These are phyloP conservation scores for Vannuccia rotundouncinata DNA, from an alignment of 2,888 invertebrate genomes.

Conservation along the genomic window DNA sequence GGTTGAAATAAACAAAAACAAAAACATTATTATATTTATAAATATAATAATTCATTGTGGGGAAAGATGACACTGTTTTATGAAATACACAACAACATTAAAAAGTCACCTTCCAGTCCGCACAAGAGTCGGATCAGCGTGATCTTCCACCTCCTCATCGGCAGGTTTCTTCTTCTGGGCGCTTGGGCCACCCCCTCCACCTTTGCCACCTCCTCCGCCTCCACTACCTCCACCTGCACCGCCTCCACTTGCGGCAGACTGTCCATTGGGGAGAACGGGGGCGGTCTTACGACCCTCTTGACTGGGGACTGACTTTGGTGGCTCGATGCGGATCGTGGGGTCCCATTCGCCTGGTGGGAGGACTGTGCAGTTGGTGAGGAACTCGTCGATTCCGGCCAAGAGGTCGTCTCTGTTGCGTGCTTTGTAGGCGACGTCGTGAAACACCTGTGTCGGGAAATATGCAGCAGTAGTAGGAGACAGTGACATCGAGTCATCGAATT, in stretches of 20 bases:
- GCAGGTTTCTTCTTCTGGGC: constrained; percentile 45
- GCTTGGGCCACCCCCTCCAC: constrained; percentile 36
- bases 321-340: constrained; percentile 57
- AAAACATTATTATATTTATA: too few species aligned
- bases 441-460: constrained; percentile 59
- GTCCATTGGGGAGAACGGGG: constrained; percentile 2
- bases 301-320: constrained; percentile 45
- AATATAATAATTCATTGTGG: too few species aligned
- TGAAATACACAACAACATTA: neutral
- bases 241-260: neutral
- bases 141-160: constrained; percentile 46
- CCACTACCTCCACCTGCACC: constrained; percentile 32
- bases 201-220: neutral
- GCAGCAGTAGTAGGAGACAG: too few species aligned
- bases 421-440: constrained; percentile 91
- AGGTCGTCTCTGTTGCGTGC: constrained; percentile 80
- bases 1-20: too few species aligned
- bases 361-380: constrained; percentile 71
- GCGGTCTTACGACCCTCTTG: neutral
- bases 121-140: constrained; percentile 47
- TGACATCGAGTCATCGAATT: too few species aligned
- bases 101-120: constrained; percentile 50
- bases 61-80: too few species aligned
- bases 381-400: constrained; percentile 88
- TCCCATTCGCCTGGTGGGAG: constrained; percentile 71